Base-by-base conservation (phyloP, 92 coral and sea anemone genomes). In the Epizoanthus stellaris region DNA sequence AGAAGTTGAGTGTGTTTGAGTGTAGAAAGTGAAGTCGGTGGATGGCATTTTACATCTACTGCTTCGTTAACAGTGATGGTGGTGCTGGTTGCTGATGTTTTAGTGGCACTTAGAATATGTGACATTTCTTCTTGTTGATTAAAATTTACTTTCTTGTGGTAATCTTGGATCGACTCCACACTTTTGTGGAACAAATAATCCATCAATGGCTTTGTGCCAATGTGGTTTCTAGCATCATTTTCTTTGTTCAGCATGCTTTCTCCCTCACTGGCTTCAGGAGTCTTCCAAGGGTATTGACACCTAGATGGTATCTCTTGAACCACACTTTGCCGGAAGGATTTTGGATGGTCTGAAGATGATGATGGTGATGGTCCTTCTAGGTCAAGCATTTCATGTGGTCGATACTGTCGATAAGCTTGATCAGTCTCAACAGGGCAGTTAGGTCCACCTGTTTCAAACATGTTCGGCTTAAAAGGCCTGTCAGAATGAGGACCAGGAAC, bases 401-500 rank as follows among this genome's bases (percentile, higher is more conserved):
- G 45, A 56, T 54, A 16, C 72, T 39, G 4, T 80, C 12, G 67
- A 71, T 67, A 69, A 72, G 58, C 38, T n/a, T 75, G 72, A 60
- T 67, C 56, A 66, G 85, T 62, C 77, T 77, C 75, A 13, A 85
- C 45, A 1, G 73, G 73, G 6, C 73, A 67, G 45, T 12, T 34
- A 0, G 47, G 73, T 42, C 7, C 47, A 1, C 75, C 85, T 4
- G 69, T 53, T 62, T 43, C 54, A 62, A 87, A 81, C 76, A 81
- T 82, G n/a, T 82, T 67, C 7, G 82, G 76, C 77, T 82, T 82
- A 9, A 82, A 82, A 3, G 60, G 77, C 17, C 77, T 73, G 45
- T 71, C 42, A 70, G 75, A 36, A 70, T 82, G 81, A 23, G 85
- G 19, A 39, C 88, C 85, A 76, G 88, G 80, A 2, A 70, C 81